Percentiles rank a stretch among this genome's conserved stretches.
Conservation (phyloP, 2,113 vertebrate genomes). For the Etia nguti region DNA sequence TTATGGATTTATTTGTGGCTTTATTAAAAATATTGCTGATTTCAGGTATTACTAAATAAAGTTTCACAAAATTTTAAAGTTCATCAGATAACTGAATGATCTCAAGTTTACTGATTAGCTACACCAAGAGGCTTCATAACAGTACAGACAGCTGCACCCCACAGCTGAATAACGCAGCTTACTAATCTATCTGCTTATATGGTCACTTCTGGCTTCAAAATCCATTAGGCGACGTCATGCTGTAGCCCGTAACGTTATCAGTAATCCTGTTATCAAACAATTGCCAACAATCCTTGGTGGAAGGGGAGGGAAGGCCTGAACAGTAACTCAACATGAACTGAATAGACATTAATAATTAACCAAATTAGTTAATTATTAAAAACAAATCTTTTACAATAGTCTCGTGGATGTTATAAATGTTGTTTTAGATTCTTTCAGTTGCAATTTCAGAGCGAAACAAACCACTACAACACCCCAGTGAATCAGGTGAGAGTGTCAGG, state of each 20-base stretch:
- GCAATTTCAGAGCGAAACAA: background rate
- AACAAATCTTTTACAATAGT: background rate
- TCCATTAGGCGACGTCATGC: background rate
- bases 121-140: background rate
- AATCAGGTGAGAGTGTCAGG: background rate
- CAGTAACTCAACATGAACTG: background rate
- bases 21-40: background rate
- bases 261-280: background rate
- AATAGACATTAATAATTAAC: background rate
- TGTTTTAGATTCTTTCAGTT: background rate
- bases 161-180: background rate
- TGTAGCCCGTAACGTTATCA: background rate
- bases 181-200: background rate
- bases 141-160: background rate
- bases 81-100: background rate
- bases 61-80: background rate
- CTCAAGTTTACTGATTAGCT: background rate
- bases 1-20: background rate
- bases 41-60: too few species aligned
- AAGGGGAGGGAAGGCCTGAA: background rate
- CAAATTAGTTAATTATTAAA: background rate
- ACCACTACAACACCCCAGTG: background rate
- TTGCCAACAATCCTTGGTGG: background rate
- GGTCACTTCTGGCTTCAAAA: background rate
- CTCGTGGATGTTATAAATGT: background rate